Conservation (phyloP, 2,797 vertebrate species). For the Amniataba percoides region DNA sequence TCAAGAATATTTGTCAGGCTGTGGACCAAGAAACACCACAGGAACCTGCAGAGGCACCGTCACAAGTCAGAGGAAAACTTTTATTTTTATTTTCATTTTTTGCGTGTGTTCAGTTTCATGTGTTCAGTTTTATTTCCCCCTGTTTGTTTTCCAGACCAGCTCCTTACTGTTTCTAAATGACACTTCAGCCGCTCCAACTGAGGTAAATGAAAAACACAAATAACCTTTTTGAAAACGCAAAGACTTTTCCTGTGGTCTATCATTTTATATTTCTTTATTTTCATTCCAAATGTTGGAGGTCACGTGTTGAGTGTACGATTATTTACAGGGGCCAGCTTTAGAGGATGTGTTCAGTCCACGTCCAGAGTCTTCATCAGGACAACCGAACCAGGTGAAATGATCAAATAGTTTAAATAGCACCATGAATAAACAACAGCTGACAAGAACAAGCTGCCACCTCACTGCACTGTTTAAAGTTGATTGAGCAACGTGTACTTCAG, state of each 20-base stretch:
- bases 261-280: background rate
- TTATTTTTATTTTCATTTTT: background rate
- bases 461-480: background rate
- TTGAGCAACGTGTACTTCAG: background rate
- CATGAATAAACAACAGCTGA: background rate
- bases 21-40: conserved; percentile 28
- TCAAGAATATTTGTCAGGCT: conserved; percentile 64
- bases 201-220: conserved; percentile 45
- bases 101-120: background rate
- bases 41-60: conserved; percentile 17
- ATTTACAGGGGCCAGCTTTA: conserved; percentile 38
- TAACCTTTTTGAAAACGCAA: background rate
- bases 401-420: background rate
- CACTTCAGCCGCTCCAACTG: conserved; percentile 1
- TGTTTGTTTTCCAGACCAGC: conserved; percentile 45
- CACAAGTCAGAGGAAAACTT: conserved; percentile 47
- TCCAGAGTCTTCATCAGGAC: conserved; percentile 16
- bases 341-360: conserved; percentile 54
- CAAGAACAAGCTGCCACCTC: background rate
- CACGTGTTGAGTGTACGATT: conserved; percentile 1
- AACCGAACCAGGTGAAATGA: conserved; percentile 48
- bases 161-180: conserved; percentile 62
- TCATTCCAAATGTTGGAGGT: background rate
- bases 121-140: background rate
- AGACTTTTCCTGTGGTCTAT: background rate